phyloP scores from a whole-genome alignment of 2,797 vertebrate genomes.

The Catostomus latipinnis region DNA sequence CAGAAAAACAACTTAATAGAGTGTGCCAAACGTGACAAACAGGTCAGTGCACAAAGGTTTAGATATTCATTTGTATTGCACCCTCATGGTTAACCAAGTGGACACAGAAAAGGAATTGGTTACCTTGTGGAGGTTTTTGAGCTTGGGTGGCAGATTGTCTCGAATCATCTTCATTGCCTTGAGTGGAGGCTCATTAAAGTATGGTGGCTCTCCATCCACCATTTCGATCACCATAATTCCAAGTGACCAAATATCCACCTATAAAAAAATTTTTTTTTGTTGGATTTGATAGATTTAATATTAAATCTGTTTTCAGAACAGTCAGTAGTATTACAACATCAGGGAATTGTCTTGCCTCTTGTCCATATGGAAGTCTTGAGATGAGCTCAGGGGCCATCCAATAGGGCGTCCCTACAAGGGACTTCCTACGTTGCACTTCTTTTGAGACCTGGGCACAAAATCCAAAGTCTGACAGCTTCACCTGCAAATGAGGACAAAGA shows the following conservation, averaged over 20 bases:
- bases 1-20: neutral
- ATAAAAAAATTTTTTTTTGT: conserved; percentile 4
- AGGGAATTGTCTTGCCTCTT: conserved; percentile 78
- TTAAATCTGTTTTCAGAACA: too few species aligned
- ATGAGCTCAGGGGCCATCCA: conserved; percentile 99
- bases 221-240: conserved; percentile 98
- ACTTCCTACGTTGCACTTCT: conserved; percentile 93
- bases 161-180: conserved; percentile 99
- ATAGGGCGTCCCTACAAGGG: conserved; percentile 93
- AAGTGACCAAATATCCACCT: conserved; percentile 98
- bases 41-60: neutral
- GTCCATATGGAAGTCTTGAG: conserved; percentile 92
- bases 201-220: conserved; percentile 95
- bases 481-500: conserved; percentile 69
- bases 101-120: accelerated
- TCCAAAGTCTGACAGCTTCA: conserved; percentile 96
- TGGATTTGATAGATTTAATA: neutral
- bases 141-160: conserved; percentile 93
- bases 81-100: neutral
- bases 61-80: neutral
- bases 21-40: neutral
- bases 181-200: conserved; percentile 94
- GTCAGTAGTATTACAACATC: neutral
- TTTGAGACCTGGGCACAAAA: conserved; percentile 97
- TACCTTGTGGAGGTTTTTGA: conserved; percentile 95